A percentile compares a stretch with the other conserved stretches of the same genome.
Conservation (phyloP, 2,113 vertebrate genomes). For the Myotis yumanensis region DNA sequence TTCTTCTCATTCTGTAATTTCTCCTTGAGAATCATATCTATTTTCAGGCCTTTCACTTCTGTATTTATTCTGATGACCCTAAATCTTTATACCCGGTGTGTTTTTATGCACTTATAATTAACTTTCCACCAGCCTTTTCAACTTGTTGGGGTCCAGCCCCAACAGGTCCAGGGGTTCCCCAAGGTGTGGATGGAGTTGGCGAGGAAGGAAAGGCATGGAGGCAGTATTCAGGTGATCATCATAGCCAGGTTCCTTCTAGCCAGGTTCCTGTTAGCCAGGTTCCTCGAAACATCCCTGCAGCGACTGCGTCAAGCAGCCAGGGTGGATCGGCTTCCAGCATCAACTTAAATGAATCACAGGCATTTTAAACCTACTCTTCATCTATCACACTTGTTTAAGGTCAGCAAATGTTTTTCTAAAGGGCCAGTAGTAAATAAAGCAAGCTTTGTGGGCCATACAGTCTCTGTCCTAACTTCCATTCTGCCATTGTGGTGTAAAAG, state of each 20-base stretch:
- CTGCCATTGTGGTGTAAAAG: not conserved
- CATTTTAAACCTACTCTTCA: not conserved
- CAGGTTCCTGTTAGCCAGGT: too few relatives aligned
- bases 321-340: too few relatives aligned
- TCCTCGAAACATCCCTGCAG: too few relatives aligned
- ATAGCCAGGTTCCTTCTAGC: too few relatives aligned
- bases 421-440: not conserved
- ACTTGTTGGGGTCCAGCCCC: not conserved
- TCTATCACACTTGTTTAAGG: not conserved
- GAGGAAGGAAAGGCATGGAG: too few relatives aligned
- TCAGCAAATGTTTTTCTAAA: conserved; percentile 16
- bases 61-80: not conserved
- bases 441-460: not conserved
- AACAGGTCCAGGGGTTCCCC: too few relatives aligned
- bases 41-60: not conserved
- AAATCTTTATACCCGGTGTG: not conserved
- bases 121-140: not conserved
- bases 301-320: too few relatives aligned
- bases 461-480: not conserved
- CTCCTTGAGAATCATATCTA: not conserved
- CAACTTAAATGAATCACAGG: not conserved
- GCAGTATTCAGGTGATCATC: too few relatives aligned
- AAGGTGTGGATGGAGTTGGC: too few relatives aligned
- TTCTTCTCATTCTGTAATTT: not conserved
- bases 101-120: not conserved